Conservation (phyloP, 2,113 vertebrate species). For the Thomomys bottae region DNA sequence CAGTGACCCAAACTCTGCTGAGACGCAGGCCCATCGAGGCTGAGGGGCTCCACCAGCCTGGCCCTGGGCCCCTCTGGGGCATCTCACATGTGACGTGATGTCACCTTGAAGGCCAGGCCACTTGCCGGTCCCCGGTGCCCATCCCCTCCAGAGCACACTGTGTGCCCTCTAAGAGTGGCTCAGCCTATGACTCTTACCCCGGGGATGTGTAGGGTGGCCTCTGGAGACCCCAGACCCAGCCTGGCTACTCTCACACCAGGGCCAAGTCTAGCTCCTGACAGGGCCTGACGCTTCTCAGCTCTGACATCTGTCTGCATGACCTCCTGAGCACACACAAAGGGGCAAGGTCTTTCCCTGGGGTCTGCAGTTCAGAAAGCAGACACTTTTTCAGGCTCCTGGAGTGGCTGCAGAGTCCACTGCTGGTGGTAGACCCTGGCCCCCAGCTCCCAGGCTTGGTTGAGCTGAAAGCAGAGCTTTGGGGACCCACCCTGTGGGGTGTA, state of each 20-base stretch:
- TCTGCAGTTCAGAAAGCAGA: conserved; percentile 66
- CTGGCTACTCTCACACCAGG: neutral
- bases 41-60: neutral
- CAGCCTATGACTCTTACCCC: fast-evolving
- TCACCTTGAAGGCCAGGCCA: neutral
- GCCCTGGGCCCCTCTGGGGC: fast-evolving
- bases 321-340: neutral
- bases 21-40: neutral
- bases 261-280: fast-evolving
- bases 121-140: neutral
- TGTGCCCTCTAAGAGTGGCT: fast-evolving
- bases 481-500: conserved; percentile 63
- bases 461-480: conserved; percentile 81
- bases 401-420: conserved; percentile 91
- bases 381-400: conserved; percentile 90
- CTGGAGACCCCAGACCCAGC: neutral
- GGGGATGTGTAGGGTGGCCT: neutral
- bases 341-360: conserved; percentile 19
- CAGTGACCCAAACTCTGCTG: neutral
- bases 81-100: fast-evolving
- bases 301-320: neutral
- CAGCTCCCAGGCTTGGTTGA: conserved; percentile 88
- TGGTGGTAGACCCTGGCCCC: conserved; percentile 89
- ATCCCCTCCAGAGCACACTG: neutral
- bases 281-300: conserved; percentile 2